Evolutionary conservation across 2,888 invertebrate genomes (phyloP).

Genomic region (Parnassius smintheus): DNA sequence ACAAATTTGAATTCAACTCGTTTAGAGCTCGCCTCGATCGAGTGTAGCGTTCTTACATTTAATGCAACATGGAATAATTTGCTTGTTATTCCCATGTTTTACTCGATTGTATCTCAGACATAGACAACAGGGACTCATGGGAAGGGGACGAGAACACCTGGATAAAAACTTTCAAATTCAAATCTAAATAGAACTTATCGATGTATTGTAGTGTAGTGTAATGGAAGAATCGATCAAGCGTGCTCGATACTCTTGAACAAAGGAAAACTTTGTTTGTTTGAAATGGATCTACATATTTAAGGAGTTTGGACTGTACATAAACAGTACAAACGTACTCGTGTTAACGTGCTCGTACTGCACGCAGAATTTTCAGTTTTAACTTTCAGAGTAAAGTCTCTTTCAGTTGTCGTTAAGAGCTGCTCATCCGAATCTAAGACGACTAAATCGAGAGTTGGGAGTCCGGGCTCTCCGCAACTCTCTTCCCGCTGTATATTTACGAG

Average conservation of each 20-base stretch:
- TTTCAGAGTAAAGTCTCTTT: no score
- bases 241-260: conserved; percentile 37
- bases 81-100: conserved; percentile 30
- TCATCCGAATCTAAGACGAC: no score
- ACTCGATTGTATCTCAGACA: conserved; percentile 28
- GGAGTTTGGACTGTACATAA: not conserved
- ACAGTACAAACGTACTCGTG: not conserved
- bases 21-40: conserved; percentile 21
- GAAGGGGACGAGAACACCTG: conserved; percentile 48
- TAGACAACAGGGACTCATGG: conserved; percentile 22
- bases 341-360: no score
- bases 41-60: conserved; percentile 24
- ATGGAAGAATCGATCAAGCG: conserved; percentile 49
- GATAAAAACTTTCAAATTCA: conserved; percentile 60
- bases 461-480: no score
- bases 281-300: conserved; percentile 22
- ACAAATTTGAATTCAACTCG: conserved; percentile 37
- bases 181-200: conserved; percentile 45
- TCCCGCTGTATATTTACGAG: no score
- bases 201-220: no score
- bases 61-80: conserved; percentile 30
- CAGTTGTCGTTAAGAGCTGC: no score
- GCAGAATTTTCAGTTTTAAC: no score
- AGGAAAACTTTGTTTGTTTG: conserved; percentile 35
- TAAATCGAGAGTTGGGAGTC: no score